Evolutionary conservation across 2,113 vertebrate genomes (phyloP), one percentile per base, ranked within the genome.

Genomic region (Bolborhynchus lineola): DNA sequence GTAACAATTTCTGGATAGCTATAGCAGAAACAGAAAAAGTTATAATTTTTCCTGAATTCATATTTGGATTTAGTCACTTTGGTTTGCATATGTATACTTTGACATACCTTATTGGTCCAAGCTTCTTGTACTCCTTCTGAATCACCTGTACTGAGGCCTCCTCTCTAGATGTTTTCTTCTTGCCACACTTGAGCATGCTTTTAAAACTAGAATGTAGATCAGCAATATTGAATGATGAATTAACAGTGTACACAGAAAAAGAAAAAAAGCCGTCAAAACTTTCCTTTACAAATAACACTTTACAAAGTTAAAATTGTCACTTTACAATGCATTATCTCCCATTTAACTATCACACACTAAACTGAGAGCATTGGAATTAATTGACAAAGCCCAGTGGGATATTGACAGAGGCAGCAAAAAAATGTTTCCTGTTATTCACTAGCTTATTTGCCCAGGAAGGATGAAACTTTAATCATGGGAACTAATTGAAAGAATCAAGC

Each of bases 1-100:
- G 99, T 99, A 80, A 99, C 92, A 35, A 97, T 97, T 98, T 99
- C 99, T 97, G 99, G 99, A 88, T 96, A 98, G 86, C 99, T 99
- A 90, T 7, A 92, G 63, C 62, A 96, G 96, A 95, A 97, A 86
- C 55, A 82, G 42, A 95, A 65, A 13, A 6, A 37, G 13, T 80
- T 87, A 93, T 93, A 74, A 25, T 57, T 76, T 93, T 96, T 88
- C 46, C 86, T 39, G 59, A 68, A 86, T 84, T 89, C 26, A 60
- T 29, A 81, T 18, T 53, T 83, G 33, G 16, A 80, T 93, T 82
- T 91, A 83, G 70, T 91, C 28, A 5, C 16, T 69, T 33, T 52
- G 72, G 9, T 35, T 80, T 85, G 39, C 49, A 78, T 67, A 65
- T 78, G 80, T 69, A n/a, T 62, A 88, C 33, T 82, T 39, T 44